phyloP scores from a whole-genome alignment of 2,113 vertebrate species.

The Hippocampus zosterae region DNA sequence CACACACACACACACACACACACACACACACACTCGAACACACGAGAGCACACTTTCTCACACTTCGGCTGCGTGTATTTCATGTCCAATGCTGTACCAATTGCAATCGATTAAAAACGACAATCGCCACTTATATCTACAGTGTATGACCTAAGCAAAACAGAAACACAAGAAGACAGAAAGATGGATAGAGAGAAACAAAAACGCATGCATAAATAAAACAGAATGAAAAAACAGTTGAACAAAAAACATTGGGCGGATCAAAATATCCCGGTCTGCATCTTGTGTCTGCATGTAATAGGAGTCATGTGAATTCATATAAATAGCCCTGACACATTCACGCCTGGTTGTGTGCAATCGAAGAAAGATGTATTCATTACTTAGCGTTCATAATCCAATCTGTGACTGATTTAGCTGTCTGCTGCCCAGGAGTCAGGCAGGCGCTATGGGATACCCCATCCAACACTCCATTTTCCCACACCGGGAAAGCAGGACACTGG shows the following conservation, averaged over 20 bases:
- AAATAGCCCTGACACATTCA: constrained; percentile 27
- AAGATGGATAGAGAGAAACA: constrained; percentile 28
- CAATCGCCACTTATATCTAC: constrained; percentile 67
- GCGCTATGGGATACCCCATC: constrained; percentile 78
- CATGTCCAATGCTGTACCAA: constrained; percentile 70
- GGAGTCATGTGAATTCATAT: constrained; percentile 35
- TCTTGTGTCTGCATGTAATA: constrained; percentile 40
- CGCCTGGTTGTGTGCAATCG: constrained; percentile 41
- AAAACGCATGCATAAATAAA: constrained; percentile 8
- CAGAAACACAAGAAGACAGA: constrained; percentile 44
- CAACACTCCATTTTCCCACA: constrained; percentile 64
- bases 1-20: constrained; percentile 9
- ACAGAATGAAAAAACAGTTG: constrained; percentile 35
- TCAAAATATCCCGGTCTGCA: constrained; percentile 69
- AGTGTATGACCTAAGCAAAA: constrained; percentile 71
- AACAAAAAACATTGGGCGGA: constrained; percentile 44
- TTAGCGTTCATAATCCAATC: constrained; percentile 65
- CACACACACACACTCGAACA: constrained; percentile 5
- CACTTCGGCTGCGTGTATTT: constrained; percentile 60
- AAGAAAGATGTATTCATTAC: constrained; percentile 64
- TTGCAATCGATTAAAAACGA: constrained; percentile 83
- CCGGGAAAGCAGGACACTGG: constrained; percentile 51
- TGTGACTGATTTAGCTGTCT: constrained; percentile 91
- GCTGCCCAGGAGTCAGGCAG: constrained; percentile 81
- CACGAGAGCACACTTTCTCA: too few species aligned